phyloP scores from a whole-genome alignment of 2,888 invertebrate species.

The Drosophila colorata region DNA sequence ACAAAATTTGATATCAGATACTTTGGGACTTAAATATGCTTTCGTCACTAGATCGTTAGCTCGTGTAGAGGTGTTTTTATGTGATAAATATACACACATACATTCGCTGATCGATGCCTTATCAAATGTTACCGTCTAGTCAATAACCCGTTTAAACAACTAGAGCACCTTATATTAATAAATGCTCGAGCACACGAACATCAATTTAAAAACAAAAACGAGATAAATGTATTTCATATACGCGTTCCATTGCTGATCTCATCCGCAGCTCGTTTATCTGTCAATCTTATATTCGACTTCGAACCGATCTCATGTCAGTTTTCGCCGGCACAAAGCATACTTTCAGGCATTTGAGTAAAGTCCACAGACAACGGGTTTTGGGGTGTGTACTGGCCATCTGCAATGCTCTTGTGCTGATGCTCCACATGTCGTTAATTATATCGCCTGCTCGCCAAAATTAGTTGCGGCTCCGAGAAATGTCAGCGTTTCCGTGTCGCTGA shows the following conservation, averaged over 20 bases:
- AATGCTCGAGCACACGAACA: background rate
- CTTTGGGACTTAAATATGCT: too few species aligned
- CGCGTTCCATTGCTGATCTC: background rate
- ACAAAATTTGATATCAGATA: too few species aligned
- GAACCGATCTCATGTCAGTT: background rate
- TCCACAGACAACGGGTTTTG: slow-evolving; percentile 13
- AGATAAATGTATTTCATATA: background rate
- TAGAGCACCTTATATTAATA: background rate
- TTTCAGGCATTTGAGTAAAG: slow-evolving; percentile 34
- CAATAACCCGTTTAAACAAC: background rate
- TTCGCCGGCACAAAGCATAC: slow-evolving; percentile 26
- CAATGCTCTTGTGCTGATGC: slow-evolving; percentile 1
- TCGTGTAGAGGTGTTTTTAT: too few species aligned
- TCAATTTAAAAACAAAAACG: background rate
- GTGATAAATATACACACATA: too few species aligned
- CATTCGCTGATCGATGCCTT: background rate
- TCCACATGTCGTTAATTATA: slow-evolving; percentile 1
- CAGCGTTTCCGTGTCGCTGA: slow-evolving; percentile 30
- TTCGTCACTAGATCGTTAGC: too few species aligned
- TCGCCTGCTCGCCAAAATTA: slow-evolving; percentile 19
- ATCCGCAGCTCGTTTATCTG: background rate
- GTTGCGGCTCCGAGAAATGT: slow-evolving; percentile 28
- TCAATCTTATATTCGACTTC: background rate
- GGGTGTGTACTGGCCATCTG: background rate
- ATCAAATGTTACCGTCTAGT: background rate